Percentiles rank a stretch among this genome's conserved stretches.
phyloP scores from a whole-genome alignment of 1,140 invertebrate genomes.

The Coptotermes formosanus region DNA sequence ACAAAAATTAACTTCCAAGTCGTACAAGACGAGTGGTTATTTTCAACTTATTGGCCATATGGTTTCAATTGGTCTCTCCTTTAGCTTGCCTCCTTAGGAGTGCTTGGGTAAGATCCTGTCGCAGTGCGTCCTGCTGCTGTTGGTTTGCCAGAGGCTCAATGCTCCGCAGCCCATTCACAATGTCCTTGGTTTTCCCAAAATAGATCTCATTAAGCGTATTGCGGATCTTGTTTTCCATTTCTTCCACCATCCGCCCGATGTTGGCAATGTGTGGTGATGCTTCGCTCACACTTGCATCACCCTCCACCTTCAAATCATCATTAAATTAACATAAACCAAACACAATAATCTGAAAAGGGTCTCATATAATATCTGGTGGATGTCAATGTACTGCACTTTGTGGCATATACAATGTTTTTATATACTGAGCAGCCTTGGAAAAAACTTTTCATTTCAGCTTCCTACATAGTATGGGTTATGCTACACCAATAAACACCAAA shows the following conservation, averaged over 20 bases:
- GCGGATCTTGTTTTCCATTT: constrained; percentile 99
- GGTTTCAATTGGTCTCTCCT: constrained; percentile 52
- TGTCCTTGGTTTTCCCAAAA: constrained; percentile 98
- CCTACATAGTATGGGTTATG: no score
- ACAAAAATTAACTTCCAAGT: neutral
- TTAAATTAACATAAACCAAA: no score
- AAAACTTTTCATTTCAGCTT: no score
- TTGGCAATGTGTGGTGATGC: constrained; percentile 96
- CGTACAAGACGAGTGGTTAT: neutral
- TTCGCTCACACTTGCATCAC: constrained; percentile 85
- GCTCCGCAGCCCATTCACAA: constrained; percentile 95
- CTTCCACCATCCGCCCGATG: constrained; percentile 94
- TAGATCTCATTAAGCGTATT: constrained; percentile 98
- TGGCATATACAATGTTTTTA: no score
- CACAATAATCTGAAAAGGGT: no score
- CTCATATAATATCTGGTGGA: no score
- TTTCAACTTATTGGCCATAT: neutral
- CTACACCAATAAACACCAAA: no score
- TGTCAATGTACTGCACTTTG: no score
- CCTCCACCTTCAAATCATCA: constrained; percentile 68
- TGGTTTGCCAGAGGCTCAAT: constrained; percentile 82
- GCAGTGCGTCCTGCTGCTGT: constrained; percentile 76
- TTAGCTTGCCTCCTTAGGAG: constrained; percentile 73
- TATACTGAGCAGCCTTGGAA: no score
- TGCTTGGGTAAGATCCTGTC: constrained; percentile 81